Evolutionary conservation across 2,797 vertebrate genomes (phyloP), one percentile per base, ranked within the genome.

Genomic region (Rhyacichthys aspro): DNA sequence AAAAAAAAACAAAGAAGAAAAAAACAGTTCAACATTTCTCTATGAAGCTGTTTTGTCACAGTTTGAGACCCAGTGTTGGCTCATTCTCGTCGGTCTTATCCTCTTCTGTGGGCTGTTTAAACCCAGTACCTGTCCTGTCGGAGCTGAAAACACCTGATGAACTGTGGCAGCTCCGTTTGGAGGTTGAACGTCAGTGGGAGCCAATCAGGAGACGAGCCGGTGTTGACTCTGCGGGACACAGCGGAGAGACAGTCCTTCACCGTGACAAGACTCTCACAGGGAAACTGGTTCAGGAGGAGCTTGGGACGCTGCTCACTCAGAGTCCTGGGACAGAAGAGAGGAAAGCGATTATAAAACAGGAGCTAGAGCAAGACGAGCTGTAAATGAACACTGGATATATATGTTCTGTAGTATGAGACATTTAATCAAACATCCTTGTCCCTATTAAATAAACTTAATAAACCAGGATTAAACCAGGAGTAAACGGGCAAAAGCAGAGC

Each of bases 201-300:
- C 95, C 96, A 98, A 11, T 76, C 86, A 0, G 95, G 93, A 0
- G 89, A 86, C 0, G 88, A 81, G 0, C 88, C 86, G 0, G 88
- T 89, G 1, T 84, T 90, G 0, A 78, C 78, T 42, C 96, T 82
- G 45, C 94, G 90, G 0, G 94, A 87, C 8, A 98, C 65, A 0
- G 94, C 93, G 0, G 96, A 93, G 65, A 99, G 83, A 72, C 95
- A 97, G 81, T 98, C 96, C 84, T 99, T 98, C 43, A 96, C 95
- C 0, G 97, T 99, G 61, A 98, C 48, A 0, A 98, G 74, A 42
- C 77, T 94, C 88, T 99, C 97, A 11, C 95, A 97, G 0, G 97
- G 97, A 49, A 98, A 99, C 73, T 99, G 97, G 84, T 96, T 98
- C 3, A 97, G 67, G 76, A 98, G 89, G 9, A 98, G 93, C 0